phyloP scores from a whole-genome alignment of 2,888 invertebrate genomes.

The Therioaphis trifolii region DNA sequence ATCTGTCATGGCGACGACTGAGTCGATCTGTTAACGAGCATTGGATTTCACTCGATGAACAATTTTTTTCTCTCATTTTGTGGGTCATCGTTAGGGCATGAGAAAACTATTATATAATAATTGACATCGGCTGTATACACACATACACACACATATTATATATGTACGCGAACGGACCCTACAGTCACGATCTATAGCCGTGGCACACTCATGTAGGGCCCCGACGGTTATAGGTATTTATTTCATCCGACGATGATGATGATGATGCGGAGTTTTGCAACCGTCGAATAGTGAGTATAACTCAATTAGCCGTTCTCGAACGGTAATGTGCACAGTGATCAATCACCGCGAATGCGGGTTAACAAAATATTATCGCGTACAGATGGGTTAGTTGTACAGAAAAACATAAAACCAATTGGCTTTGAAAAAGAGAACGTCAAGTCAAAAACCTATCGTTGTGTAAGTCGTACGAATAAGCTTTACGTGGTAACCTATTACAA shows the following conservation, averaged over 20 bases:
- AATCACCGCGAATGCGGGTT: slow-evolving; percentile 24
- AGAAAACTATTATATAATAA: slow-evolving; percentile 58
- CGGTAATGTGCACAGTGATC: slow-evolving; percentile 6
- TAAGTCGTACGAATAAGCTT: no score
- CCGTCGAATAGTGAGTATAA: slow-evolving; percentile 10
- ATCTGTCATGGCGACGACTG: not conserved
- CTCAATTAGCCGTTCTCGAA: slow-evolving; percentile 37
- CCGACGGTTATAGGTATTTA: slow-evolving; percentile 8
- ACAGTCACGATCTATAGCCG: slow-evolving; percentile 26
- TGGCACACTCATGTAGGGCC: slow-evolving; percentile 10
- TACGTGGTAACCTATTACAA: no score
- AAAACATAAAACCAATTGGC: slow-evolving; percentile 27
- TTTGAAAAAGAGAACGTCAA: slow-evolving; percentile 35
- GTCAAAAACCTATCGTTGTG: no score
- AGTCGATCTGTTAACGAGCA: not conserved
- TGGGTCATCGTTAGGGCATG: slow-evolving; percentile 52
- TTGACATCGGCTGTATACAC: slow-evolving; percentile 5
- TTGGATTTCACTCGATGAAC: slow-evolving; percentile 40
- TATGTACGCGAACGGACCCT: not conserved
- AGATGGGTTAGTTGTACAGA: not conserved
- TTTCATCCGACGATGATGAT: slow-evolving; percentile 22
- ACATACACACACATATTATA: no score
- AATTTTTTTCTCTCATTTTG: slow-evolving; percentile 27
- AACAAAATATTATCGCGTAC: no score
- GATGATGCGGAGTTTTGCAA: slow-evolving; percentile 37